These are phyloP conservation scores for Dryobates pubescens DNA, from an alignment of 2,797 vertebrate genomes.

Conservation along the genomic window DNA sequence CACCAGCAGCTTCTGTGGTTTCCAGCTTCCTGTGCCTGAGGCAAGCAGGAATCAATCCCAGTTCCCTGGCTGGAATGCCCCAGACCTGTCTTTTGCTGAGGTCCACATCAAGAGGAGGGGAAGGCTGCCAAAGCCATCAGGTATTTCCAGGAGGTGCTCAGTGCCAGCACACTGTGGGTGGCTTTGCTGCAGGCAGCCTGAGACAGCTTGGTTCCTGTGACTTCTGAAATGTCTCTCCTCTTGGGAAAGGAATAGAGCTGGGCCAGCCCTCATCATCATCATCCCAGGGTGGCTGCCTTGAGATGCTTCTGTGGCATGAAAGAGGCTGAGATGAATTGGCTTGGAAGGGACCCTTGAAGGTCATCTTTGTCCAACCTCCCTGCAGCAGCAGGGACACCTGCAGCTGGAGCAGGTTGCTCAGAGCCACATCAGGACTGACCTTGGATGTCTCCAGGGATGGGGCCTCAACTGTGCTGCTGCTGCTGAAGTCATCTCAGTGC, in stretches of 20 bases:
- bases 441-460: no score
- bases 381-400: no score
- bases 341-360: no score
- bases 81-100: background rate
- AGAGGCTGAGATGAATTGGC: background rate
- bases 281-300: no score
- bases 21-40: background rate
- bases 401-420: no score
- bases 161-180: background rate
- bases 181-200: background rate
- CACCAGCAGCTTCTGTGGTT: background rate
- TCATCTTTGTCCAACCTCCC: no score
- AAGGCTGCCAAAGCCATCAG: background rate
- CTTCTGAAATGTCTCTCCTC: background rate
- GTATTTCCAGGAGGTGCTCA: background rate
- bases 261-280: fast-evolving
- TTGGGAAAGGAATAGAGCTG: background rate
- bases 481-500: background rate
- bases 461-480: no score
- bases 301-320: background rate
- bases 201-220: background rate
- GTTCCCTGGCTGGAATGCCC: background rate
- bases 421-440: no score
- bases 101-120: background rate
- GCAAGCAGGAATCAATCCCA: background rate